phyloP scores from a whole-genome alignment of 2,888 invertebrate genomes.

The Drosophila paramelanica region DNA sequence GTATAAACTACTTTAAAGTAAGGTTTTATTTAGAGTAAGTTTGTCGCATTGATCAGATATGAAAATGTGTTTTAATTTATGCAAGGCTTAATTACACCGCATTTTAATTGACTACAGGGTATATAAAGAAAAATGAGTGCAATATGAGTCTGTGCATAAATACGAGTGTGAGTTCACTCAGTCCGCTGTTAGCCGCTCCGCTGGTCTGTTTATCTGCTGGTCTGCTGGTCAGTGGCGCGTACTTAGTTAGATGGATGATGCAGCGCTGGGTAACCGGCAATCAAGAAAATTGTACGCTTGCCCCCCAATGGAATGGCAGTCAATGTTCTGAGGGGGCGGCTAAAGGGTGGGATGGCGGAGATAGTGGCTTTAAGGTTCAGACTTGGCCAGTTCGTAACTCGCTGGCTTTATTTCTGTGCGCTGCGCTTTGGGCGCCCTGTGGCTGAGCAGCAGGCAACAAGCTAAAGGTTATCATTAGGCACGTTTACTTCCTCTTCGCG shows the following conservation, averaged over 20 bases:
- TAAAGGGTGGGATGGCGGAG: not conserved
- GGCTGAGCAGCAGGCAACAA: slow-evolving; percentile 49
- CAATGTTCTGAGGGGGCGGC: slow-evolving; percentile 9
- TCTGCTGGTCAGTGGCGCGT: slow-evolving; percentile 74
- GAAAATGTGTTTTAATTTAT: not conserved
- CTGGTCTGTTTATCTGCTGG: slow-evolving; percentile 39
- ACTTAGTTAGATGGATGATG: slow-evolving; percentile 72
- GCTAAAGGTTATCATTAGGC: slow-evolving; percentile 80
- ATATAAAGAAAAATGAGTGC: slow-evolving; percentile 45
- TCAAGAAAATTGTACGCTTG: slow-evolving; percentile 73
- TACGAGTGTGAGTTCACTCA: slow-evolving; percentile 20
- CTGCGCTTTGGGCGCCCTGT: slow-evolving; percentile 43
- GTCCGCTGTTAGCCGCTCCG: slow-evolving; percentile 13
- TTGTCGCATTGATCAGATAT: not conserved
- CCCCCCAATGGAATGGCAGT: slow-evolving; percentile 40
- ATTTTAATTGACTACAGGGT: not conserved
- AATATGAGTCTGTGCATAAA: slow-evolving; percentile 15
- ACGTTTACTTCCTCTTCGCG: slow-evolving; percentile 74
- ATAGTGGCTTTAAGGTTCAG: slow-evolving; percentile 26
- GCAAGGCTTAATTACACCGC: not conserved
- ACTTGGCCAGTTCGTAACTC: not conserved
- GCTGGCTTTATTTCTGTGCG: slow-evolving; percentile 1
- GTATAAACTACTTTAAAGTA: too few species aligned
- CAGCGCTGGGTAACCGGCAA: slow-evolving; percentile 65
- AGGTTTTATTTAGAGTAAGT: too few species aligned